These are phyloP conservation scores for Dynastes maya DNA, from an alignment of 2,888 invertebrate genomes.

Conservation along the genomic window DNA sequence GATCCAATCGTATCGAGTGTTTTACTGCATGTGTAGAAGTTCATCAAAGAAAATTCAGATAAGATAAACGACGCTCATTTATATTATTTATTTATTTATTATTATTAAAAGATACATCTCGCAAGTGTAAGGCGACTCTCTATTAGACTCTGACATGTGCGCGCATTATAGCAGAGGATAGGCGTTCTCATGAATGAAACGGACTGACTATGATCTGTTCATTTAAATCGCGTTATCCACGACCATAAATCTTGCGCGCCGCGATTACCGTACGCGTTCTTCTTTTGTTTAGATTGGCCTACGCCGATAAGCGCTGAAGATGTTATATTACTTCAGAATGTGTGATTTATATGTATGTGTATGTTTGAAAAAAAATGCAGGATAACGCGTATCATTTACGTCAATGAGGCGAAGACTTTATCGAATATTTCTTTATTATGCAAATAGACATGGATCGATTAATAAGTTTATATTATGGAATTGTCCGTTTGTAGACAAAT, in stretches of 20 bases:
- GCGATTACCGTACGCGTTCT: constrained; percentile 10
- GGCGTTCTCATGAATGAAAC: constrained; percentile 24
- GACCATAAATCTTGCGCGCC: constrained; percentile 19
- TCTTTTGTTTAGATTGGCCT: constrained; percentile 45
- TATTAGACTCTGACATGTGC: neutral
- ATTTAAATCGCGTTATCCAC: constrained; percentile 36
- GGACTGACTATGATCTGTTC: constrained; percentile 24
- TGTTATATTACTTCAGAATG: constrained; percentile 18
- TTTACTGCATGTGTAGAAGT: constrained; percentile 11
- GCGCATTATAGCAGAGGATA: neutral
- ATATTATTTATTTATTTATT: constrained; percentile 24
- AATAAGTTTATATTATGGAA: neutral
- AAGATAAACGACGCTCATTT: constrained; percentile 27
- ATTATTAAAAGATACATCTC: neutral
- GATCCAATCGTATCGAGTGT: too few relatives aligned
- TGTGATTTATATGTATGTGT: neutral
- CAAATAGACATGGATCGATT: constrained; percentile 19
- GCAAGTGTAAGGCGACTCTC: neutral
- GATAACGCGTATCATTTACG: constrained; percentile 27
- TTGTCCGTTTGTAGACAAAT: neutral
- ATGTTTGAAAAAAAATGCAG: neutral
- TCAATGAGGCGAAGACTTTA: constrained; percentile 25
- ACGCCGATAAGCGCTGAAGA: constrained; percentile 20
- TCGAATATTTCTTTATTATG: constrained; percentile 16
- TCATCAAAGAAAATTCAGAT: constrained; percentile 15